phyloP scores from a whole-genome alignment of 2,888 invertebrate species.

The Flabesymbios commensalis region DNA sequence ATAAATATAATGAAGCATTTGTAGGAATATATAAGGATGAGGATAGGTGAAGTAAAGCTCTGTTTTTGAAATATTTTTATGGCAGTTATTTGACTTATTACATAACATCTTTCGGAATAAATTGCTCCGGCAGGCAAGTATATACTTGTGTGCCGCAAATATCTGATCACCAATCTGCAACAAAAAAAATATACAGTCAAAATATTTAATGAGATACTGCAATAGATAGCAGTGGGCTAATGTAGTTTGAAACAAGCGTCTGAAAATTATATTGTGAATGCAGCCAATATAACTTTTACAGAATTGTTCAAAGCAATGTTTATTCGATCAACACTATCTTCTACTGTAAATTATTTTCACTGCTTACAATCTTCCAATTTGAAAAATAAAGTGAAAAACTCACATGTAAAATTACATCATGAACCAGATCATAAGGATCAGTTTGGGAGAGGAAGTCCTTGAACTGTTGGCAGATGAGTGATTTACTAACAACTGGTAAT shows the following conservation, averaged over 20 bases:
- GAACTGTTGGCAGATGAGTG: slow-evolving; percentile 65
- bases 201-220: background rate
- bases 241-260: too few relatives aligned
- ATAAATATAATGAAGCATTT: slow-evolving; percentile 75
- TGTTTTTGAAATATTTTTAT: slow-evolving; percentile 12
- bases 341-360: too few relatives aligned
- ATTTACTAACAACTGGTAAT: slow-evolving; percentile 54
- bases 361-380: too few relatives aligned
- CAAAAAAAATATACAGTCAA: background rate
- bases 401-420: slow-evolving; percentile 72
- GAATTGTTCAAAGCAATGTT: too few relatives aligned
- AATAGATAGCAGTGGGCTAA: too few relatives aligned
- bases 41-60: slow-evolving; percentile 66
- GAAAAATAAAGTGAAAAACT: background rate
- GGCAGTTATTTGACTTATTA: slow-evolving; percentile 12
- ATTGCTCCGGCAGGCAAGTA: slow-evolving; percentile 71
- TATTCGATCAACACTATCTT: too few relatives aligned
- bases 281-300: too few relatives aligned
- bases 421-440: slow-evolving; percentile 71
- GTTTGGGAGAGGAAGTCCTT: slow-evolving; percentile 69
- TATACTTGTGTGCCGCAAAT: slow-evolving; percentile 76
- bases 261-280: too few relatives aligned
- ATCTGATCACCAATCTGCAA: slow-evolving; percentile 67
- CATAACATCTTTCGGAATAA: slow-evolving; percentile 63
- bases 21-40: slow-evolving; percentile 71